phyloP scores from a whole-genome alignment of 2,797 vertebrate genomes.

The Chelonia mydas region DNA sequence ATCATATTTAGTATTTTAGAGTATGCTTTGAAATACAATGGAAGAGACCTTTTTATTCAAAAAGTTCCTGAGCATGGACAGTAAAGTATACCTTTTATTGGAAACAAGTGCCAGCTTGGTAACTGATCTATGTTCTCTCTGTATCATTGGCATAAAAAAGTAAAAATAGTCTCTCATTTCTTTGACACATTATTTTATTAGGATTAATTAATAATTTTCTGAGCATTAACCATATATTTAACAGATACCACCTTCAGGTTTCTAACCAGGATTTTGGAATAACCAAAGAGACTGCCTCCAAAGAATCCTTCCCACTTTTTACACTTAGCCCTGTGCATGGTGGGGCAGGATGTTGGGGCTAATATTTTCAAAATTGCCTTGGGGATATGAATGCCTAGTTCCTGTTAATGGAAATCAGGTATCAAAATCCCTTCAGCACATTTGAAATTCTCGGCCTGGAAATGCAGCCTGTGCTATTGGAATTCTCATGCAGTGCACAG shows the following conservation, averaged over 20 bases:
- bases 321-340: neutral
- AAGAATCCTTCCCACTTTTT: neutral
- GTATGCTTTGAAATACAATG: slow-evolving; percentile 3
- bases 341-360: neutral
- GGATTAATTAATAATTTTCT: neutral
- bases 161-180: neutral
- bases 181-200: neutral
- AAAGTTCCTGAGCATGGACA: slow-evolving; percentile 25
- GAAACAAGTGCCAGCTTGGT: slow-evolving; percentile 18
- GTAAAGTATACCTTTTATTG: slow-evolving; percentile 30
- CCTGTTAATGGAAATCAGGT: accelerated
- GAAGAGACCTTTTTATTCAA: neutral
- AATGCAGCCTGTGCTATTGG: neutral
- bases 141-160: neutral
- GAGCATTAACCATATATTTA: neutral
- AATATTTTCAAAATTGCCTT: neutral
- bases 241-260: neutral
- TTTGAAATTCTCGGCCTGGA: neutral
- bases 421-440: neutral
- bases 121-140: slow-evolving; percentile 2
- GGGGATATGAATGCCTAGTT: neutral
- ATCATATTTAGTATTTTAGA: slow-evolving; percentile 32
- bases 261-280: neutral
- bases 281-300: accelerated
- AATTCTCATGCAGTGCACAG: neutral